Conservation (phyloP, 2,797 vertebrate species). For the Chelonia mydas region DNA sequence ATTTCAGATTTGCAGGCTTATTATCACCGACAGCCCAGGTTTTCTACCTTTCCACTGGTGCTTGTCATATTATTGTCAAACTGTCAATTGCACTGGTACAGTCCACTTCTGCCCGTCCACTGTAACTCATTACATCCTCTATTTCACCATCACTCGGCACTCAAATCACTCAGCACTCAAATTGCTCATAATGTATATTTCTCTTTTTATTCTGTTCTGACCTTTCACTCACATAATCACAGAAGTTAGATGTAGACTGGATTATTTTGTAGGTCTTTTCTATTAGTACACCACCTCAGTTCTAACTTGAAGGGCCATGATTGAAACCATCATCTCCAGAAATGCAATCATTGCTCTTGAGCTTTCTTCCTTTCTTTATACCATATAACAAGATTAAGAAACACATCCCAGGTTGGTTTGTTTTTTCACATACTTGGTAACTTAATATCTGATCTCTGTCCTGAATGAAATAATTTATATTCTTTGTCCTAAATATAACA, state of each 20-base stretch:
- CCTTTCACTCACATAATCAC: not conserved
- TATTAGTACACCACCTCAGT: not conserved
- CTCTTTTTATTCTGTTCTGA: slow-evolving; percentile 20
- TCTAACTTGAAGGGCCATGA: not conserved
- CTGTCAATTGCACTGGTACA: not conserved
- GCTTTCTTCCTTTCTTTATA: not conserved
- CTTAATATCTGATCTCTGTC: not conserved
- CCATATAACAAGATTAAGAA: not conserved
- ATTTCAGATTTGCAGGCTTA: slow-evolving; percentile 39
- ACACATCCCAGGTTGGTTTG: too few relatives aligned
- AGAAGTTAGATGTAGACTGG: not conserved
- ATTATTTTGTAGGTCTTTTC: not conserved
- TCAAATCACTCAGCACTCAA: not conserved
- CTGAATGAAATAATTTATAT: not conserved
- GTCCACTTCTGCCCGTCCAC: slow-evolving; percentile 6
- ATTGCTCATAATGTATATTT: not conserved
- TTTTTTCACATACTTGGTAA: too few relatives aligned
- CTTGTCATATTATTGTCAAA: slow-evolving; percentile 45
- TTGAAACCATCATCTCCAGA: not conserved
- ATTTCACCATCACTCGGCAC: not conserved
- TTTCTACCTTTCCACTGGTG: slow-evolving; percentile 37
- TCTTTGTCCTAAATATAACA: not conserved
- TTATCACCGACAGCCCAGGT: slow-evolving; percentile 55
- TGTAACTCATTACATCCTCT: not conserved
- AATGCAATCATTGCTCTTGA: not conserved